Conservation (phyloP, 2,888 invertebrate genomes). For the Serripes groenlandicus region DNA sequence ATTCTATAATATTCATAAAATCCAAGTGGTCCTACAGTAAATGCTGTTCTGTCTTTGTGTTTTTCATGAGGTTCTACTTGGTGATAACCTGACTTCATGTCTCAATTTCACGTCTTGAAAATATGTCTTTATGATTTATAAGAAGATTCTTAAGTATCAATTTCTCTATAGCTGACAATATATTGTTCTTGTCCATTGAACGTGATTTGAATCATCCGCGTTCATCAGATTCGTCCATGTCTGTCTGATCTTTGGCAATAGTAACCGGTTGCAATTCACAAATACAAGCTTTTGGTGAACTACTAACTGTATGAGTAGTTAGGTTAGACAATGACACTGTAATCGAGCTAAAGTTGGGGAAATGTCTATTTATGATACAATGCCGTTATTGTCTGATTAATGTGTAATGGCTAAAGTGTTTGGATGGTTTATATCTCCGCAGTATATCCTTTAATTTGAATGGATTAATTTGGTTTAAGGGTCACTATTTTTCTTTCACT, state of each 20-base stretch:
- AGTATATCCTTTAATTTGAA: no score
- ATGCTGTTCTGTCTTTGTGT: constrained; percentile 14
- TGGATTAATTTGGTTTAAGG: no score
- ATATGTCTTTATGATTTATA: not conserved
- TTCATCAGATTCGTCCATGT: not conserved
- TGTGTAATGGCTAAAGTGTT: no score
- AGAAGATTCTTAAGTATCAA: not conserved
- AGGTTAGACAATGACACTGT: not conserved
- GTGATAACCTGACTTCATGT: constrained; percentile 1
- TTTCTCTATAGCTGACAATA: not conserved
- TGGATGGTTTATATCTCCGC: no score
- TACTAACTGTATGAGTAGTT: not conserved
- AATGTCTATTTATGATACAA: not conserved
- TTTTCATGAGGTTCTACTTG: not conserved
- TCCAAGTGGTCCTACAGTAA: not conserved
- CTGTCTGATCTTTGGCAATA: not conserved
- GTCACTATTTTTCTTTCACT: no score
- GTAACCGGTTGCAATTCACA: not conserved
- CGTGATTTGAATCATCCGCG: not conserved
- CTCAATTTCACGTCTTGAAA: not conserved
- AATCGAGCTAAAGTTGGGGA: not conserved
- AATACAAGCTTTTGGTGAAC: not conserved
- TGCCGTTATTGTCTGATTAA: no score
- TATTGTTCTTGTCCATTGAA: not conserved
- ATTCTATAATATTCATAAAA: constrained; percentile 1